phyloP scores from a whole-genome alignment of 2,113 vertebrate genomes.

The Salvelinus alpinus region DNA sequence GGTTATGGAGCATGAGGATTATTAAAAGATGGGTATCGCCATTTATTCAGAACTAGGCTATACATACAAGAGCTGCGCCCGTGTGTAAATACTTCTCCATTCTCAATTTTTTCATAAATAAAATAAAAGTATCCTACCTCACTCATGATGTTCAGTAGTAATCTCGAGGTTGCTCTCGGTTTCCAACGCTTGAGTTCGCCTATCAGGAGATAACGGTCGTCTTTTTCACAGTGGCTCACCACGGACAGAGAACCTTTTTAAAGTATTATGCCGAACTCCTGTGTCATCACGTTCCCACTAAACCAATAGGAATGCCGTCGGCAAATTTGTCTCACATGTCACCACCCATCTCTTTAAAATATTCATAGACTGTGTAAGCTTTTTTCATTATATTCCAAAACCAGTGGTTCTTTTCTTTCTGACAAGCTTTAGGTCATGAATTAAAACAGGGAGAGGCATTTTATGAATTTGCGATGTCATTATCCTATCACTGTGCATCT shows the following conservation, averaged over 20 bases:
- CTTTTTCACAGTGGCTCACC: constrained; percentile 55
- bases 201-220: constrained; percentile 58
- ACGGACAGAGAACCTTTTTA: constrained; percentile 72
- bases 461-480: constrained; percentile 1
- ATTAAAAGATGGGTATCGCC: background rate
- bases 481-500: background rate
- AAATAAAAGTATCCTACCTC: constrained; percentile 68
- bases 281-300: constrained; percentile 67
- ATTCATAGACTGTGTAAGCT: constrained; percentile 60
- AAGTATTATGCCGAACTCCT: constrained; percentile 70
- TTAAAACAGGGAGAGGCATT: constrained; percentile 22
- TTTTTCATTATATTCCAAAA: constrained; percentile 45
- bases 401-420: constrained; percentile 22
- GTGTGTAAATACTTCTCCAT: constrained; percentile 39
- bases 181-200: constrained; percentile 44
- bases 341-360: constrained; percentile 65
- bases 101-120: constrained; percentile 8
- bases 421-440: constrained; percentile 21
- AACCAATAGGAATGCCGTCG: constrained; percentile 75
- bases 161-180: constrained; percentile 39
- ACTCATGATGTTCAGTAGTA: constrained; percentile 69
- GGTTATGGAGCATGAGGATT: background rate
- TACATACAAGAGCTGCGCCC: background rate
- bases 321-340: constrained; percentile 67
- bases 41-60: background rate